phyloP scores from a whole-genome alignment of 2,888 invertebrate genomes.

The Latrodectus elegans region DNA sequence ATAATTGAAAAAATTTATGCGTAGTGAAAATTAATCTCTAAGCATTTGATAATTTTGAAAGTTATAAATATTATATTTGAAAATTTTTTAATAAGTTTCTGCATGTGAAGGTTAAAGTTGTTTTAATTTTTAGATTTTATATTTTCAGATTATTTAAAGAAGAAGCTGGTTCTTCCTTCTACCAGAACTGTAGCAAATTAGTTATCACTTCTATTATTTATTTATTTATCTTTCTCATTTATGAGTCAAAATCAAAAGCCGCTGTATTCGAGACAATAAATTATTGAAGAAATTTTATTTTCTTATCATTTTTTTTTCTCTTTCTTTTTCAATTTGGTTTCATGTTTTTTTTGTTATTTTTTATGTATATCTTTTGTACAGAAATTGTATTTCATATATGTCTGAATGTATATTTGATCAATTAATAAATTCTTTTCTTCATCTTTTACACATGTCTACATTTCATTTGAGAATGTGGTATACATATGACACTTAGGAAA shows the following conservation, averaged over 20 bases:
- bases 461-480: no score
- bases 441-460: no score
- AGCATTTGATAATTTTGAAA: no score
- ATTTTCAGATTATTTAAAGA: neutral
- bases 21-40: no score
- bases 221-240: constrained; percentile 60
- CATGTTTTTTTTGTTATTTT: neutral
- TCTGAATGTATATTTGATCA: no score
- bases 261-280: constrained; percentile 64
- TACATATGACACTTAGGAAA: no score
- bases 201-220: constrained; percentile 14
- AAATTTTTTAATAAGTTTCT: neutral
- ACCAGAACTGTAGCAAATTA: neutral
- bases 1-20: no score
- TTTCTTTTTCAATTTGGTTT: neutral
- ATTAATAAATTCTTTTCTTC: no score
- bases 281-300: constrained; percentile 50
- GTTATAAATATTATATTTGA: no score
- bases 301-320: neutral
- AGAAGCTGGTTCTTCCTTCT: constrained; percentile 1
- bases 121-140: neutral
- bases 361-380: neutral
- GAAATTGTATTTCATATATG: neutral
- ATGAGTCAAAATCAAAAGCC: constrained; percentile 32
- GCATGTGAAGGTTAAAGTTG: neutral